These are phyloP conservation scores for Scarus forsteni DNA, from an alignment of 2,797 vertebrate species.

Conservation along the genomic window DNA sequence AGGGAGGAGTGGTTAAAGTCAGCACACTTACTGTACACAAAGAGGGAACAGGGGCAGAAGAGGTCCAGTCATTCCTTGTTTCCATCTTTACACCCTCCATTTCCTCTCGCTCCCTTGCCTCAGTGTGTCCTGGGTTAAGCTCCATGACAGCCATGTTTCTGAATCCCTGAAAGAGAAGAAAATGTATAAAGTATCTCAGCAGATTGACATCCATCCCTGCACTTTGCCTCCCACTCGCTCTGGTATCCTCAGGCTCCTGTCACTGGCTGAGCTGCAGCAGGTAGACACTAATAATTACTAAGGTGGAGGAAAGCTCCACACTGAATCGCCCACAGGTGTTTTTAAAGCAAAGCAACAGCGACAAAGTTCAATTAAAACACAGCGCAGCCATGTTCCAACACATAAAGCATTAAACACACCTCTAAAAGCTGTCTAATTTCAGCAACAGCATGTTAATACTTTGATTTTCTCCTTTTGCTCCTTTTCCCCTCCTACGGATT, in stretches of 20 bases:
- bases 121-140: slow-evolving; percentile 18
- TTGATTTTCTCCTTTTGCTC: slow-evolving; percentile 32
- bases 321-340: slow-evolving; percentile 63
- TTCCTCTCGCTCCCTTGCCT: slow-evolving; percentile 20
- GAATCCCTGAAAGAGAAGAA: slow-evolving; percentile 44
- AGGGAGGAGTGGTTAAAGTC: slow-evolving; percentile 18
- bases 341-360: slow-evolving; percentile 26
- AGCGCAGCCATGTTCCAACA: background rate
- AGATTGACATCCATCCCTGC: slow-evolving; percentile 55
- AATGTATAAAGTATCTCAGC: slow-evolving; percentile 45
- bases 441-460: slow-evolving; percentile 40
- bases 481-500: slow-evolving; percentile 41
- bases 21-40: slow-evolving; percentile 49
- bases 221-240: slow-evolving; percentile 39
- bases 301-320: slow-evolving; percentile 44
- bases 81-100: slow-evolving; percentile 44
- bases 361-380: background rate
- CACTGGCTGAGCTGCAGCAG: slow-evolving; percentile 66
- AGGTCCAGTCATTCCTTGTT: slow-evolving; percentile 41
- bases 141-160: slow-evolving; percentile 58
- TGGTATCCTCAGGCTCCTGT: slow-evolving; percentile 65
- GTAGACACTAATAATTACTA: slow-evolving; percentile 71
- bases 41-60: slow-evolving; percentile 31
- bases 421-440: slow-evolving; percentile 49
- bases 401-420: slow-evolving; percentile 15